Conservation (phyloP, 1,140 invertebrate genomes). For the Steinernema khuongi region DNA sequence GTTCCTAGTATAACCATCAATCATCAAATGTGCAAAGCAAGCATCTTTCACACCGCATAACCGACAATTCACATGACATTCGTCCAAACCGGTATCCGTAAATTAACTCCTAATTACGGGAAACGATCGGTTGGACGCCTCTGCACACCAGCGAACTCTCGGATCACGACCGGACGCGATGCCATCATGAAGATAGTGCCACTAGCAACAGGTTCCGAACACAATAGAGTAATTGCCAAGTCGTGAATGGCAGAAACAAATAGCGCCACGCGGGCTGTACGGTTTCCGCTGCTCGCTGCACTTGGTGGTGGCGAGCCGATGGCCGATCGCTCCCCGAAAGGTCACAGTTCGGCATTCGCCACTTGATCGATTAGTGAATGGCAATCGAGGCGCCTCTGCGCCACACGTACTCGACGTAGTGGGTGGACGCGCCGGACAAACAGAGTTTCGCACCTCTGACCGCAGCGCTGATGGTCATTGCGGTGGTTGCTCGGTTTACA, state of each 20-base stretch:
- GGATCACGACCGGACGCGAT: background rate
- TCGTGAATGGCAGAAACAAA: background rate
- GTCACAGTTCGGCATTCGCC: constrained; percentile 5
- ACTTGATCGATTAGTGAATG: constrained; percentile 6
- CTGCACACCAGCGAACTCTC: background rate
- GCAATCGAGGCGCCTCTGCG: background rate
- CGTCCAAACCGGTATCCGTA: background rate
- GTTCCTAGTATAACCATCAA: background rate
- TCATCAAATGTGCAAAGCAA: background rate
- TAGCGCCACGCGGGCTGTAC: background rate
- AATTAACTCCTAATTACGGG: background rate
- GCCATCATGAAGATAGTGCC: too few relatives aligned
- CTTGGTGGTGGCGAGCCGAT: background rate
- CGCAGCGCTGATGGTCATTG: background rate
- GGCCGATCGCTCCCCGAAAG: background rate
- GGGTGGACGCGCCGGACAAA: background rate
- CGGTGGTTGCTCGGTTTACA: too few relatives aligned
- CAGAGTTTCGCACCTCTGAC: background rate
- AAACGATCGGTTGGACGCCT: background rate
- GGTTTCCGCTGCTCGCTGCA: background rate
- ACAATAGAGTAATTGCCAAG: background rate
- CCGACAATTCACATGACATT: background rate
- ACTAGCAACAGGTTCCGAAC: background rate
- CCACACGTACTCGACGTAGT: background rate
- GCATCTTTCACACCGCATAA: background rate